Percentiles rank a stretch among this genome's conserved stretches.
Conservation (phyloP, 37 sponge, comb jelly and placozoan species). For the Aphrocallistes beatrix region DNA sequence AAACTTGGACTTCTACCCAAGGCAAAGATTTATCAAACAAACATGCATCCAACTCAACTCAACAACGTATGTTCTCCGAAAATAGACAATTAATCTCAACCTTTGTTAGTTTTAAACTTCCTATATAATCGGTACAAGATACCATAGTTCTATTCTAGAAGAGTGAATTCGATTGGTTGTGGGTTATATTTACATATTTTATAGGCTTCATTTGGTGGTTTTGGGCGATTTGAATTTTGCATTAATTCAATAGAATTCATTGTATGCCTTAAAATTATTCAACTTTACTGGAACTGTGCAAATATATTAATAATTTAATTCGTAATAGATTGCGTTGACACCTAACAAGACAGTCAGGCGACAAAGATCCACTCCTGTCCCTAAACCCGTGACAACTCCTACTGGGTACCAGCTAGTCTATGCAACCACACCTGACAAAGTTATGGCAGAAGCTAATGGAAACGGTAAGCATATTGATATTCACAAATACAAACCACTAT, state of each 20-base stretch:
- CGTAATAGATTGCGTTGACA: not conserved
- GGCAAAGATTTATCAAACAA: constrained; percentile 47
- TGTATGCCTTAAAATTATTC: too few species aligned
- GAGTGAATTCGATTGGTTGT: too few species aligned
- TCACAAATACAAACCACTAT: not conserved
- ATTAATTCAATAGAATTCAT: too few species aligned
- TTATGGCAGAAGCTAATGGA: not conserved
- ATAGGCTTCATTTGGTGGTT: too few species aligned
- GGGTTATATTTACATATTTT: too few species aligned
- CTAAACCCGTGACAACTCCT: not conserved
- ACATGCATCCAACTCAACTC: not conserved
- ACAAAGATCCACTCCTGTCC: not conserved
- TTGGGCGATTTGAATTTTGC: too few species aligned
- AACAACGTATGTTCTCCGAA: not conserved
- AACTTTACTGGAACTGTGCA: too few species aligned
- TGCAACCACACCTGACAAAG: not conserved
- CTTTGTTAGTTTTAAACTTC: too few species aligned
- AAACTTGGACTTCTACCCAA: constrained; percentile 63
- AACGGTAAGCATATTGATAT: not conserved
- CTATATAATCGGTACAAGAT: too few species aligned
- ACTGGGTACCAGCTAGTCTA: constrained; percentile 1
- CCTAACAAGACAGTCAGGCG: not conserved
- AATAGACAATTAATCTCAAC: too few species aligned
- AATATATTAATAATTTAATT: too few species aligned
- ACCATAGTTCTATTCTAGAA: too few species aligned